Conservation (phyloP, 2,797 vertebrate genomes). For the Sebastes oblongus region DNA sequence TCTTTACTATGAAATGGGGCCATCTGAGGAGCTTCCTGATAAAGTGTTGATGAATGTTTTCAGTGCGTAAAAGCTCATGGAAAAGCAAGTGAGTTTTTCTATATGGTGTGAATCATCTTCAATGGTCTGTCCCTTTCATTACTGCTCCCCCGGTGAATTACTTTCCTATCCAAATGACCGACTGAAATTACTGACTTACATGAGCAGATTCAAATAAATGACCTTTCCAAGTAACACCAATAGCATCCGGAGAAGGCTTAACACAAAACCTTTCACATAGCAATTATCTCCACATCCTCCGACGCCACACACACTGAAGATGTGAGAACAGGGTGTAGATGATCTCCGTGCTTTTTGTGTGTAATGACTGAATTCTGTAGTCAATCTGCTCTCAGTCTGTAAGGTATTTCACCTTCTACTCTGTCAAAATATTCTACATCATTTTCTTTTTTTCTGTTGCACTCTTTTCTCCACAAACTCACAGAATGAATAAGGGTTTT, state of each 20-base stretch:
- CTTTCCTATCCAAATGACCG: conserved; percentile 29
- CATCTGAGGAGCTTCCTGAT: conserved; percentile 38
- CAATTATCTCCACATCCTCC: conserved; percentile 4
- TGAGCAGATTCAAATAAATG: conserved; percentile 28
- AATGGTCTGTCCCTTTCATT: conserved; percentile 30
- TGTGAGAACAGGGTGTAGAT: background rate
- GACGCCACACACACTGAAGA: background rate
- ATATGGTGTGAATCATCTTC: conserved; percentile 37
- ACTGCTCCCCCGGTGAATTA: conserved; percentile 25
- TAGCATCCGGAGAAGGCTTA: background rate
- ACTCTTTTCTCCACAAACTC: background rate
- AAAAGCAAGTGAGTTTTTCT: conserved; percentile 31
- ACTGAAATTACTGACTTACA: conserved; percentile 33
- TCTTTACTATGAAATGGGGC: conserved; percentile 32
- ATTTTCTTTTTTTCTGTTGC: background rate
- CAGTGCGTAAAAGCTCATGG: conserved; percentile 37
- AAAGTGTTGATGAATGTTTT: conserved; percentile 51
- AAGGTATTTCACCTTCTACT: background rate
- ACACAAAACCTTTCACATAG: conserved; percentile 31
- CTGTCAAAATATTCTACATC: background rate
- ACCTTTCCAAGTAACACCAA: conserved; percentile 21
- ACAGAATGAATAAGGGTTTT: background rate
- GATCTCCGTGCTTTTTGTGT: background rate
- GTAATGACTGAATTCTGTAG: background rate
- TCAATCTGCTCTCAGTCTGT: background rate